phyloP scores from a whole-genome alignment of 2,888 invertebrate genomes.

The Hyppa rectilinea region DNA sequence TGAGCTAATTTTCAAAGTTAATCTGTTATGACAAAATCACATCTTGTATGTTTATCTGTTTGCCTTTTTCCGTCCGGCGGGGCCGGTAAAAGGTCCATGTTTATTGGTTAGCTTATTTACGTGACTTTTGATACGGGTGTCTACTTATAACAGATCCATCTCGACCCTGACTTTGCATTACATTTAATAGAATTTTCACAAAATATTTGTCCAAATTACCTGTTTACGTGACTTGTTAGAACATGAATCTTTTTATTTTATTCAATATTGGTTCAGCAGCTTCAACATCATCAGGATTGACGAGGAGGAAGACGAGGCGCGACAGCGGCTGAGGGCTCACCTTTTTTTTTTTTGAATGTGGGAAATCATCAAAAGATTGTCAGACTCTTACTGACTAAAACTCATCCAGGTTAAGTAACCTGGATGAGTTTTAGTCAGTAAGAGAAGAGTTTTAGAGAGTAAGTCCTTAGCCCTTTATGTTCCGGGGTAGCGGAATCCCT shows the following conservation, averaged over 20 bases:
- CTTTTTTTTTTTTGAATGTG: too few relatives aligned
- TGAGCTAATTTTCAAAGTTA: neutral
- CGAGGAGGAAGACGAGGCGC: too few relatives aligned
- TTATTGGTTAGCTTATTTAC: slow-evolving; percentile 69
- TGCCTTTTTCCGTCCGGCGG: slow-evolving; percentile 64
- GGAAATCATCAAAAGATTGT: too few relatives aligned
- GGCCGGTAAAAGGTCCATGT: slow-evolving; percentile 64
- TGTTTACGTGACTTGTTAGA: slow-evolving; percentile 3
- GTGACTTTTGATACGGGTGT: slow-evolving; percentile 69
- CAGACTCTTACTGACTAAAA: too few relatives aligned
- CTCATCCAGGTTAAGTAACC: too few relatives aligned
- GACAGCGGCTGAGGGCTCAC: neutral
- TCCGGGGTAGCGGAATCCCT: too few relatives aligned
- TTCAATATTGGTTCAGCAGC: too few relatives aligned
- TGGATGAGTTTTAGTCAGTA: too few relatives aligned
- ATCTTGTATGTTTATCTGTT: slow-evolving; percentile 48
- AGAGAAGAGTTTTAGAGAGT: too few relatives aligned
- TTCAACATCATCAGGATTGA: neutral
- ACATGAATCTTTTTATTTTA: neutral
- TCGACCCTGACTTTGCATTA: slow-evolving; percentile 63
- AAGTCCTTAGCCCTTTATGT: too few relatives aligned
- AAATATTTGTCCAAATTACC: slow-evolving; percentile 67
- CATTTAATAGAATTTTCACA: slow-evolving; percentile 62
- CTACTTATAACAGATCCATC: slow-evolving; percentile 64
- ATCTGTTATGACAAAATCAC: slow-evolving; percentile 44